Evolutionary conservation across 2,797 vertebrate genomes (phyloP).

Genomic region (Lepus townsendii): DNA sequence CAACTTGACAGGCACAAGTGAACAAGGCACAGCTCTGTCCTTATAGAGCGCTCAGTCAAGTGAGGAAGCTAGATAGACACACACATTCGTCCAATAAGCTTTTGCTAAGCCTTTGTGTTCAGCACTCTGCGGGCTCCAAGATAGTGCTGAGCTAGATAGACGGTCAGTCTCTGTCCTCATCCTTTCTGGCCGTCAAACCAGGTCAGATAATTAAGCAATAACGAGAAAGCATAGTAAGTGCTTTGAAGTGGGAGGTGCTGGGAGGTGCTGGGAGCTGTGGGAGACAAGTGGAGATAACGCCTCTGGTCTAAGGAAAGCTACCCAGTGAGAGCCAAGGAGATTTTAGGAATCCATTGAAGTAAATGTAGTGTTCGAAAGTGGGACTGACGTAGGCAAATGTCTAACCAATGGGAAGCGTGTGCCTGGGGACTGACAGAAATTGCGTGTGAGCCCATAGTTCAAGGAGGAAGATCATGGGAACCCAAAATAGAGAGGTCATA

Average conservation of each 20-base stretch:
- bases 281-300: neutral
- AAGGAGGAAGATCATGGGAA: neutral
- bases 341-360: neutral
- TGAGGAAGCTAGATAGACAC: conserved; percentile 7
- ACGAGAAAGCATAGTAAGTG: conserved; percentile 19
- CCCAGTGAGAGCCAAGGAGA: conserved; percentile 5
- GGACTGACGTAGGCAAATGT: neutral
- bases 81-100: conserved; percentile 35
- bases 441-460: neutral
- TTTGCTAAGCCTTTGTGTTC: neutral
- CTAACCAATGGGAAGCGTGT: neutral
- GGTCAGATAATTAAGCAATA: conserved; percentile 30
- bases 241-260: neutral
- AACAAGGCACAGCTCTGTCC: neutral
- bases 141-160: conserved; percentile 40
- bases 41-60: neutral
- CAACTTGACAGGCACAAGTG: conserved; percentile 9
- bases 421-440: neutral
- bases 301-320: neutral
- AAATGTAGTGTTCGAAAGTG: neutral
- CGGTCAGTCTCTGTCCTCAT: neutral
- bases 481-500: neutral
- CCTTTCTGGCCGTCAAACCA: neutral
- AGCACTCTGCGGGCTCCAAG: conserved; percentile 38
- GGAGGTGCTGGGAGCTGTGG: neutral